Evolutionary conservation across 2,888 invertebrate genomes (phyloP).

Genomic region (Eurytoma adleriae): DNA sequence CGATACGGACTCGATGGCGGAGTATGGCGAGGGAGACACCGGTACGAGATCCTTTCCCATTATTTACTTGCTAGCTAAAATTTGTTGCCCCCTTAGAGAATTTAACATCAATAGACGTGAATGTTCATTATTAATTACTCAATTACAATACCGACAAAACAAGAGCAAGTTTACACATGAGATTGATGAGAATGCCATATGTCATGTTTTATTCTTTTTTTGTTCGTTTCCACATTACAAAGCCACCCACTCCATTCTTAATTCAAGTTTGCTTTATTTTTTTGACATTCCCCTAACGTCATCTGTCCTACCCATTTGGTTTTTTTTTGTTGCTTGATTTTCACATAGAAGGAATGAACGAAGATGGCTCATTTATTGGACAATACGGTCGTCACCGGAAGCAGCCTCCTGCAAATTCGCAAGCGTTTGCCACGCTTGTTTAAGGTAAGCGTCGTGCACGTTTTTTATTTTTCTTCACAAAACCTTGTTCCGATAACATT

Average conservation of each 20-base stretch:
- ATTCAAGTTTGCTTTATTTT: conserved; percentile 37
- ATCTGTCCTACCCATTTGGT: conserved; percentile 59
- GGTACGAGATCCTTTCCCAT: conserved; percentile 79
- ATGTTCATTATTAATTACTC: conserved; percentile 21
- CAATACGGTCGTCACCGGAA: conserved; percentile 92
- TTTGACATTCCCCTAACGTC: conserved; percentile 54
- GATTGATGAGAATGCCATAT: conserved; percentile 49
- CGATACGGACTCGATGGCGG: conserved; percentile 99
- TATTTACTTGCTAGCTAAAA: conserved; percentile 35
- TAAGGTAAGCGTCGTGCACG: conserved; percentile 76
- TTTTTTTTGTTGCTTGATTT: conserved; percentile 68
- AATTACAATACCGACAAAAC: no score
- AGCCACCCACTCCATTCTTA: conserved; percentile 54
- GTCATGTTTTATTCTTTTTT: conserved; percentile 14
- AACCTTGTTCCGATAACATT: neutral
- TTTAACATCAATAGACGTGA: conserved; percentile 50
- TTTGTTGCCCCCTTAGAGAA: conserved; percentile 44
- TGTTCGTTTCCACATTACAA: no score
- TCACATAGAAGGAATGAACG: conserved; percentile 91
- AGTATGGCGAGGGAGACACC: conserved; percentile 98
- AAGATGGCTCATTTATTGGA: conserved; percentile 99
- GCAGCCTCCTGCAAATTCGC: conserved; percentile 85
- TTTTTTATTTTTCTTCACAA: conserved; percentile 62
- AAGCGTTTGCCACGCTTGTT: conserved; percentile 91
- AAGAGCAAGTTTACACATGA: conserved; percentile 36